Percentiles rank a stretch among this genome's conserved stretches.
phyloP scores from a whole-genome alignment of 2,113 vertebrate species.

The Mormoops blainvillei region DNA sequence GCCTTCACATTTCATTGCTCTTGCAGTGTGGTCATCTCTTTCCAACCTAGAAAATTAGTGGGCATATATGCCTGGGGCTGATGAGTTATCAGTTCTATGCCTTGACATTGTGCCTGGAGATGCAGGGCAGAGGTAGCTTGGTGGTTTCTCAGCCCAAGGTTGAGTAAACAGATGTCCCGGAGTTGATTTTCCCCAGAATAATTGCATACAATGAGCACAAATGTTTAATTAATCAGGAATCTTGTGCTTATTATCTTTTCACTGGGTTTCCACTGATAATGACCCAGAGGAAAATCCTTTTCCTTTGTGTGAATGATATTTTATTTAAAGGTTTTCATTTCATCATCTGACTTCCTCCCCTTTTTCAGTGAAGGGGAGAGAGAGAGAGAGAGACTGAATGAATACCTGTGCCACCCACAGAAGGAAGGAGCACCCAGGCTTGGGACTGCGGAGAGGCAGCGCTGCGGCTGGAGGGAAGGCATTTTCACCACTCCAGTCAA shows the following conservation, averaged over 20 bases:
- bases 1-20: neutral
- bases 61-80: neutral
- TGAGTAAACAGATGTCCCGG: slow-evolving; percentile 75
- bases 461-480: fast-evolving
- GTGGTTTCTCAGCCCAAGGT: slow-evolving; percentile 45
- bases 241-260: slow-evolving; percentile 81
- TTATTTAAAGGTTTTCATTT: slow-evolving; percentile 81
- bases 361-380: slow-evolving; percentile 38
- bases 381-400: slow-evolving; percentile 36
- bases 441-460: fast-evolving
- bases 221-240: slow-evolving; percentile 85
- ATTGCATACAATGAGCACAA: slow-evolving; percentile 78
- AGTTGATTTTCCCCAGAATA: slow-evolving; percentile 74
- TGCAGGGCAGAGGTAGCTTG: neutral
- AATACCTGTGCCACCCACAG: slow-evolving; percentile 28
- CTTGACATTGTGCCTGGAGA: slow-evolving; percentile 46
- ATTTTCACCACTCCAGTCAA: neutral
- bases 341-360: slow-evolving; percentile 57
- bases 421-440: neutral
- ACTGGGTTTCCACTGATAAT: slow-evolving; percentile 80
- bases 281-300: slow-evolving; percentile 83
- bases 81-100: neutral
- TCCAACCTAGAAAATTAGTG: slow-evolving; percentile 23
- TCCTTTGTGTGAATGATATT: slow-evolving; percentile 81
- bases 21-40: neutral